Evolutionary conservation across 2,113 vertebrate genomes (phyloP), one percentile per base, ranked within the genome.

Genomic region (Percopsis transmontana): DNA sequence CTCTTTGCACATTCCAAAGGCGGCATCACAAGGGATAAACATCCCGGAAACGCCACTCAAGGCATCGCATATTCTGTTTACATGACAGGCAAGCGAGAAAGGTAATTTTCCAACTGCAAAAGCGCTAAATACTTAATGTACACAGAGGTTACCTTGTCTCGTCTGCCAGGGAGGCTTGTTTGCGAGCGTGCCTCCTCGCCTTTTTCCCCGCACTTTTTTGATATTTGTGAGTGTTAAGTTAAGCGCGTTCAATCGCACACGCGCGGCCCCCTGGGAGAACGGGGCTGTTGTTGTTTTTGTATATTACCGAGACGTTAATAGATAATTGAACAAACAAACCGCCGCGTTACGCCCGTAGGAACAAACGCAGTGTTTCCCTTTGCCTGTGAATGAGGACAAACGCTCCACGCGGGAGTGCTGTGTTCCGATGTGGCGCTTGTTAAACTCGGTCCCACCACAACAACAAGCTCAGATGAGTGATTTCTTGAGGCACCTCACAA

Each of bases 71-170:
- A 89, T 92, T 91, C 87, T 92, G 90, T 93, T 92, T 92, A 92
- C 91, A 91, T 88, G 91, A 90, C 91, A 90, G 84, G 85, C 84
- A 66, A 76, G 83, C 79, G 72, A 79, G 87, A 58, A 81, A 86
- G 87, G 89, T 90, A 85, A 91, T 92, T 92, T 92, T 84, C 89
- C 88, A 91, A 89, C 15, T 16, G 64, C 71, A 57, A 76, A 82
- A 85, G 68, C 75, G 77, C 82, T 91, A 92, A 92, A 93, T 92
- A 90, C 88, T 92, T 92, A 87, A 91, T 92, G 90, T 86, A 88
- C 82, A 84, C 76, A 80, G 77, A 81, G 87, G 87, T 83, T 89
- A 90, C 72, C 82, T 81, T 81, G 76, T 87, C 81, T 78, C 45
- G 70, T 61, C 79, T 90, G 83, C 68, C 80, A 73, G 67, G 82